These are phyloP conservation scores for Hyposoter dolosus DNA, from an alignment of 2,888 invertebrate species.

Conservation along the genomic window DNA sequence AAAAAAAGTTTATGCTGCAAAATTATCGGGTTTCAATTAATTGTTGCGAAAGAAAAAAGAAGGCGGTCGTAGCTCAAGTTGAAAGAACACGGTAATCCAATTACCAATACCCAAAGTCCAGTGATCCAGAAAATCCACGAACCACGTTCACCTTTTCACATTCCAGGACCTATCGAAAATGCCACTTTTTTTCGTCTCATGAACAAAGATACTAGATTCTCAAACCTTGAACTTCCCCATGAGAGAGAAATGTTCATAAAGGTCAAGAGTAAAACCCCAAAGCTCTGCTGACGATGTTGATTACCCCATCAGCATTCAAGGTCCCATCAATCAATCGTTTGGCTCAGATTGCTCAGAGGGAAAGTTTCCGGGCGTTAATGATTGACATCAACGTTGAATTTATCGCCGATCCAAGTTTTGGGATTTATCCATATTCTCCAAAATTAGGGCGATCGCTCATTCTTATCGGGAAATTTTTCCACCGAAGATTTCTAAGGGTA, in stretches of 20 bases:
- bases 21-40: background rate
- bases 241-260: background rate
- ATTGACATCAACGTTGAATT: background rate
- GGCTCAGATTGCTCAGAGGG: background rate
- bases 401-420: background rate
- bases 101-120: background rate
- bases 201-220: background rate
- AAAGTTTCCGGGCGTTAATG: background rate
- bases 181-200: background rate
- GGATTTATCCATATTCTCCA: background rate
- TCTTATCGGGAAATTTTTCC: background rate
- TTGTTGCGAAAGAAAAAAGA: background rate
- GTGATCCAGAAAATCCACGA: background rate
- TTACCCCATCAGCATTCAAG: background rate
- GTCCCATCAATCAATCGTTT: background rate
- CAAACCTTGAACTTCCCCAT: background rate
- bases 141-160: slow-evolving; percentile 2
- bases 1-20: background rate
- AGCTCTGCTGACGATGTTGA: background rate
- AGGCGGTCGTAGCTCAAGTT: background rate
- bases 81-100: background rate
- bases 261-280: background rate
- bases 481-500: background rate
- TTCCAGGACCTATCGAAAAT: background rate
- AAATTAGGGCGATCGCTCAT: background rate